Base-by-base conservation (phyloP, 2,797 vertebrate genomes). In the Notolabrus celidotus region DNA sequence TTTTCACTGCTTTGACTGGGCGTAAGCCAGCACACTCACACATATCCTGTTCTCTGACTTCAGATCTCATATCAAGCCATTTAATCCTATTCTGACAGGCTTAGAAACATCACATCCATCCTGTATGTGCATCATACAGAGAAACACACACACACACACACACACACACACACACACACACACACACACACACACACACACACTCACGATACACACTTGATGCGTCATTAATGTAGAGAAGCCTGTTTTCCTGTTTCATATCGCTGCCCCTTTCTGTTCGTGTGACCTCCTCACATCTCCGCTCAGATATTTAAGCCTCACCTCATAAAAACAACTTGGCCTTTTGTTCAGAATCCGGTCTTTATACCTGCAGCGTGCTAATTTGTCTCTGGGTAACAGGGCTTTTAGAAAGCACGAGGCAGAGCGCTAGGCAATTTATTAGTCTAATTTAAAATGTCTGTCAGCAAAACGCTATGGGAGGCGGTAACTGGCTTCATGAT, bases 391-490 rank as follows among this genome's bases (percentile, higher is more conserved):
- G 93, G 92, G 94, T 96, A 96, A 96, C 95, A 89, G 94, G 94
- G 96, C 93, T 93, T 96, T 96, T 96, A 95, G 94, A 92, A 95
- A 90, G 90, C 91, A 91, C 88, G 83, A 92, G 91, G 94, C 94
- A 96, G 92, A 95, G 93, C 92, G 93, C 61, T 1, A 84, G 88
- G 93, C 95, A 96, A 96, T 96, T 95, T 96, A 96, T 96, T 96
- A 96, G 94, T 92, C 94, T 96, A 93, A 96, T 96, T 96, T 97
- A 95, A 96, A 96, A 95, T 93, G 94, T 95, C 95, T 94, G 95
- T 95, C 93, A 96, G 95, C 94, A 92, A 92, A 94, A 93, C 86
- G 74, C 87, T 80, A 84, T 86, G 91, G 90, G 90, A 93, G 91
- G 92, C 53, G 42, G 61, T 89, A 87, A 95, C 92, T 93, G 92